Percentiles rank a stretch among this genome's conserved stretches.
phyloP scores from a whole-genome alignment of 64 coral and sea anemone species.

The Astreopora myriophthalma region DNA sequence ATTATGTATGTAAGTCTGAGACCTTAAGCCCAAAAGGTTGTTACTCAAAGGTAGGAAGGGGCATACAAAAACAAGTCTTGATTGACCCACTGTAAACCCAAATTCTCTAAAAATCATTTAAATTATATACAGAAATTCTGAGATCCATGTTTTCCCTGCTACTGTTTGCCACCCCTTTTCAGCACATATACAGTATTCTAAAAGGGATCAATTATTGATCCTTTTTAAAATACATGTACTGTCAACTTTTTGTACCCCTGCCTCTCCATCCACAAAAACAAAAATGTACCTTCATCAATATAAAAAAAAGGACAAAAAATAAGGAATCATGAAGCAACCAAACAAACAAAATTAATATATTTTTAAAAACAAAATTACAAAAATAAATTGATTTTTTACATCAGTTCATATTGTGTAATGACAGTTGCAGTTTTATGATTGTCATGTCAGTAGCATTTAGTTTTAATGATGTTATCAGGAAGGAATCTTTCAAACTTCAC shows the following conservation, averaged over 20 bases:
- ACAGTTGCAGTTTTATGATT: not conserved
- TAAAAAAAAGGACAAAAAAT: not conserved
- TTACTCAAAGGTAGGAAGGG: not conserved
- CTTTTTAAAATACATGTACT: not conserved
- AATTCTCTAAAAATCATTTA: not conserved
- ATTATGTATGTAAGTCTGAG: not conserved
- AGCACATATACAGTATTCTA: not conserved
- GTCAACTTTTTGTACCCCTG: not conserved
- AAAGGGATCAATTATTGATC: not conserved
- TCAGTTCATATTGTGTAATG: not conserved
- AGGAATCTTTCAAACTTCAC: not conserved
- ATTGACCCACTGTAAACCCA: not conserved
- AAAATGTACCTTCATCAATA: not conserved
- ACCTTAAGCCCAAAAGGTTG: not conserved
- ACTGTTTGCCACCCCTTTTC: not conserved
- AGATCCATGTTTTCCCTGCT: not conserved
- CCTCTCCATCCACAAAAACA: not conserved
- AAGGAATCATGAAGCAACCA: not conserved
- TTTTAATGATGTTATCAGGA: not conserved
- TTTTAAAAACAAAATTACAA: conserved; percentile 5
- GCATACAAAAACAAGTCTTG: not conserved
- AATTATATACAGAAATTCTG: not conserved
- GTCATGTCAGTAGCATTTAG: not conserved
- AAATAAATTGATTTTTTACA: not conserved
- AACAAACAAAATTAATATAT: not conserved